Percentiles rank a stretch among this genome's conserved stretches.
Evolutionary conservation across 1,140 invertebrate species (phyloP).

Genomic region (Neodiprion pinetum): DNA sequence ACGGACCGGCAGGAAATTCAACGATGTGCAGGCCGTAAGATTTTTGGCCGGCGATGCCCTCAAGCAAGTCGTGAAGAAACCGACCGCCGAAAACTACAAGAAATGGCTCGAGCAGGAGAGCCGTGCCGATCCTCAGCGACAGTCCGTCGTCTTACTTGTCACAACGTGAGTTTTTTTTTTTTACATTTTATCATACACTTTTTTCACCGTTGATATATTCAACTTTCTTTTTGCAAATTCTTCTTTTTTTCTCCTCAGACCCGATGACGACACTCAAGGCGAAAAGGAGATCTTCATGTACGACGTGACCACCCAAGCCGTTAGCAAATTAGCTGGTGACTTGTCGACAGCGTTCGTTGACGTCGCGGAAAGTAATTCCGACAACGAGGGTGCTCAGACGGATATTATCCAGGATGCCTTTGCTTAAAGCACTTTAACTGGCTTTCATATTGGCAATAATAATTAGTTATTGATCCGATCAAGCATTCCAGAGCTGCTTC

Average conservation of each 20-base stretch:
- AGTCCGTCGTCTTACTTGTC: conserved; percentile 81
- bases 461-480: too few relatives aligned
- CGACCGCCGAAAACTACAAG: conserved; percentile 77
- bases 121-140: conserved; percentile 72
- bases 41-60: conserved; percentile 72
- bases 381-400: conserved; percentile 62
- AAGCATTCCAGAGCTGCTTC: too few relatives aligned
- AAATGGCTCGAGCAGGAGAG: conserved; percentile 81
- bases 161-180: conserved; percentile 69
- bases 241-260: conserved; percentile 47
- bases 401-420: background rate
- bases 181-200: conserved; percentile 18
- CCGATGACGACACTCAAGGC: conserved; percentile 55
- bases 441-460: too few relatives aligned
- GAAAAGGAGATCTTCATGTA: conserved; percentile 87
- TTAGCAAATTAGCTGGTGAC: conserved; percentile 75
- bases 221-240: conserved; percentile 18
- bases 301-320: conserved; percentile 71
- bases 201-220: background rate
- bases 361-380: conserved; percentile 82
- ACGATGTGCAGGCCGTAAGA: conserved; percentile 59
- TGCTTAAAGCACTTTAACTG: too few relatives aligned
- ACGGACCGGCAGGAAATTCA: conserved; percentile 46
- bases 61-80: conserved; percentile 77
- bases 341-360: conserved; percentile 82